These are phyloP conservation scores for Microvelia longipes DNA, from an alignment of 1,140 invertebrate species.

Conservation along the genomic window DNA sequence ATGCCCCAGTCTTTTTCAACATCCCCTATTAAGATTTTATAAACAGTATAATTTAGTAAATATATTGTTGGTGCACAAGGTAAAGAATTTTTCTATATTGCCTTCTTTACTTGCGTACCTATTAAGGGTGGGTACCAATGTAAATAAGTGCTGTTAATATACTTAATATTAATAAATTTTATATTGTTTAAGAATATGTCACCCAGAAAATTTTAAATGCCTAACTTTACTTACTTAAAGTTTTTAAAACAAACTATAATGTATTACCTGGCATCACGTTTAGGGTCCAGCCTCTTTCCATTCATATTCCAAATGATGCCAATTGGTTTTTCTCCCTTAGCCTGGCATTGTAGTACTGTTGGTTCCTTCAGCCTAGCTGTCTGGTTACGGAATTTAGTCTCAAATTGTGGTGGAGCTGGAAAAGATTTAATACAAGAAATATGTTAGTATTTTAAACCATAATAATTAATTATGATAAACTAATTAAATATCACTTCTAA, in stretches of 20 bases:
- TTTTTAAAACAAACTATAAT: neutral
- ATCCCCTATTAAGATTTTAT: too few relatives aligned
- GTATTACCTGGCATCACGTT: constrained; percentile 46
- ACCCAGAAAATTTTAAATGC: too few relatives aligned
- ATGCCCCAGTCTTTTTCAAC: too few relatives aligned
- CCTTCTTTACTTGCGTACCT: too few relatives aligned
- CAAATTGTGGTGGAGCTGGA: constrained; percentile 81
- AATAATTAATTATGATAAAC: constrained; percentile 4
- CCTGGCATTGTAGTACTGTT: constrained; percentile 82
- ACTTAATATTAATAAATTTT: too few relatives aligned
- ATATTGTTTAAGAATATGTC: too few relatives aligned
- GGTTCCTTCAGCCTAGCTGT: constrained; percentile 78
- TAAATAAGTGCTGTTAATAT: too few relatives aligned
- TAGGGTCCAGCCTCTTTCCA: constrained; percentile 74
- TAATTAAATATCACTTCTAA: neutral
- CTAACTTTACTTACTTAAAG: too few relatives aligned
- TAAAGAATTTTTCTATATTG: too few relatives aligned
- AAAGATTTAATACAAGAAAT: constrained; percentile 21
- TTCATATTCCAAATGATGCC: constrained; percentile 93
- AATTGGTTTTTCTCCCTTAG: constrained; percentile 91
- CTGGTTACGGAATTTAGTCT: constrained; percentile 78
- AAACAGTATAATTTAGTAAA: too few relatives aligned
- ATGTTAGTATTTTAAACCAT: constrained; percentile 6
- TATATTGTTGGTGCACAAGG: too few relatives aligned
- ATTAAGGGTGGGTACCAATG: too few relatives aligned